Base-by-base conservation (phyloP, 2,888 invertebrate species). In the Zaprionus lineosus region DNA sequence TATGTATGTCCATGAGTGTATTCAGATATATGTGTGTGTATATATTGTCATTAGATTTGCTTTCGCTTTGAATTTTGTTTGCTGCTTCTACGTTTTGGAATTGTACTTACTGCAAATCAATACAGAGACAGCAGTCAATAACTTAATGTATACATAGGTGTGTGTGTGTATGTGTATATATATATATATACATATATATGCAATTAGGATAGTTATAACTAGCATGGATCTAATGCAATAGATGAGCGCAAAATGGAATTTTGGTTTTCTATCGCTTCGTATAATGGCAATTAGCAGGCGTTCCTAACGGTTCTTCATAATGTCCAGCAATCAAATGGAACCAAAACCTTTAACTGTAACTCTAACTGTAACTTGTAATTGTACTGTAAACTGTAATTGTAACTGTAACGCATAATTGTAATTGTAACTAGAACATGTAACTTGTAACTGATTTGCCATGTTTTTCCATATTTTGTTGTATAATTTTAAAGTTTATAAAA, bases 361-460 rank as follows among this genome's bases (percentile, higher is more conserved):
- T 48, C 24, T 46, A 51, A 39, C 34, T 43, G 24, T 34, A 40
- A 50, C 7, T 41, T 21, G 19, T 60, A 60, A 31, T 40, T n/a
- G n/a, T n/a, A n/a, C 52, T 19, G 19, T 19, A 19, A 19, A 67
- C n/a, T 43, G 24, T 46, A 51, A 39, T 34, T 43, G 24, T 34
- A 40, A 44, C 7, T 41, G 16, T 60, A 60, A 33, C 41, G 11
- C 24, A 21, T 57, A 41, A 57, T 16, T 63, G 43, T 63, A 59
- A 39, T 41, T 24, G 24, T 24, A 24, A 24, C 8, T 3, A 4
- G 6, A 24, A 24, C 24, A n/a, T 63, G 43, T 63, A 59, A 39
- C 41, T 56, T 69, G 47, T 52, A 69, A 67, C 68, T 56, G 39
- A 41, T 61, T 69, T 69, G 69, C 69, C 69, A 69, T 68, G 55